These are phyloP conservation scores for Rosalia funebris DNA, from an alignment of 2,888 invertebrate species.

Conservation along the genomic window DNA sequence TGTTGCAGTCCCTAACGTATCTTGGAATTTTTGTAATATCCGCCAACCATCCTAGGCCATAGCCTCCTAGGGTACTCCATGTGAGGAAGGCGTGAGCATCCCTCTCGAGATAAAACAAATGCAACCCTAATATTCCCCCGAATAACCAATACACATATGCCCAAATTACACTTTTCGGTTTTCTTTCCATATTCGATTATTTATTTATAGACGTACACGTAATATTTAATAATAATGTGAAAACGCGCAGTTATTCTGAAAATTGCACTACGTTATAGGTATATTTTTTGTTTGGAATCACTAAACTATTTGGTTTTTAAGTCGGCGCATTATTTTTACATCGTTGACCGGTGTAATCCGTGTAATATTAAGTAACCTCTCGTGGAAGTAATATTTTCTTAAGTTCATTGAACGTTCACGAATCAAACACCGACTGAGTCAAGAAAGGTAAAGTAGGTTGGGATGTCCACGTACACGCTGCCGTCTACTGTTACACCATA, in stretches of 20 bases:
- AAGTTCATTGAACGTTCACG: slow-evolving; percentile 47
- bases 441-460: slow-evolving; percentile 37
- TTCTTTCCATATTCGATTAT: slow-evolving; percentile 31
- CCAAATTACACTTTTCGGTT: slow-evolving; percentile 69
- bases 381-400: slow-evolving; percentile 14
- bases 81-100: slow-evolving; percentile 92
- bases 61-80: slow-evolving; percentile 89
- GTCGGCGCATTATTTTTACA: slow-evolving; percentile 19
- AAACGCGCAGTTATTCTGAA: slow-evolving; percentile 12
- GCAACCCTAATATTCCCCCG: slow-evolving; percentile 88
- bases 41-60: slow-evolving; percentile 86
- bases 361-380: slow-evolving; percentile 9
- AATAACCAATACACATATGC: slow-evolving; percentile 89
- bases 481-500: slow-evolving; percentile 33
- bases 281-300: slow-evolving; percentile 1
- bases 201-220: slow-evolving; percentile 32
- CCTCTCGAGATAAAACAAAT: slow-evolving; percentile 89
- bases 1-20: slow-evolving; percentile 85
- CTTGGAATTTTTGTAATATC: slow-evolving; percentile 86
- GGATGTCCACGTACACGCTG: slow-evolving; percentile 43
- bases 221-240: slow-evolving; percentile 33
- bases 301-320: slow-evolving; percentile 4
- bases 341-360: slow-evolving; percentile 5
- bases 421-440: slow-evolving; percentile 33
- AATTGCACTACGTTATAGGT: background rate